Evolutionary conservation across 2,888 invertebrate species (phyloP), one percentile per base, ranked within the genome.

Genomic region (Megamerina dolium): DNA sequence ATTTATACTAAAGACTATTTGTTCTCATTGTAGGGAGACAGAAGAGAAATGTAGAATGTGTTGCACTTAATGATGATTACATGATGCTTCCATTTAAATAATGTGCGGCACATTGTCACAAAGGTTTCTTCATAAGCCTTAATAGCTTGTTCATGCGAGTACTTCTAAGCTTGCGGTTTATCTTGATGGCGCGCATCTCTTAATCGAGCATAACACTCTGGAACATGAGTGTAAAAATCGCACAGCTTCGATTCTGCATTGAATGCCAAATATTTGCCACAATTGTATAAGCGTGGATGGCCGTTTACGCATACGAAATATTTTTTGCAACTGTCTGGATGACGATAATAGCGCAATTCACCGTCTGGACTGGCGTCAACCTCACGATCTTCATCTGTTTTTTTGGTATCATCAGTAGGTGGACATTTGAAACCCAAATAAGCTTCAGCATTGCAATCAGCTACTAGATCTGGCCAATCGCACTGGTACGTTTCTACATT

Each of bases 391-490:
- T 64, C 45, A 10, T 49, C 46, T 36, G 51, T 57, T n/a, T n/a
- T n/a, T n/a, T n/a, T n/a, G 18, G 56, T 59, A 3, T 45, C 42
- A 6, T 60, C 61, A 0, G 64, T 57, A 8, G 76, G 73, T 16
- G 75, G 77, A 59, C 90, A 91, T 10, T 76, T 78, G 74, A 89
- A 91, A 12, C 87, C 86, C 39, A 90, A 76, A 48, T 55, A 72
- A 1, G 86, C 83, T 77, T 87, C 88, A 37, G 84, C 83, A 61
- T 90, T 82, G 60, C 89, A 90, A 48, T 81, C 81, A 1, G 76
- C 68, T 1, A 87, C 88, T 61, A 84, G 79, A 73, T 91, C 91
- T 2, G 90, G 87, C 89, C 89, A 91, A 52, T 90, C 88, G 65
- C 91, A 91, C 37, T 85, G 78, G 62, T 87, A 86, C 3, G 75